These are phyloP conservation scores for Coecobrya sp. DNA, from an alignment of 2,888 invertebrate species.

Conservation along the genomic window DNA sequence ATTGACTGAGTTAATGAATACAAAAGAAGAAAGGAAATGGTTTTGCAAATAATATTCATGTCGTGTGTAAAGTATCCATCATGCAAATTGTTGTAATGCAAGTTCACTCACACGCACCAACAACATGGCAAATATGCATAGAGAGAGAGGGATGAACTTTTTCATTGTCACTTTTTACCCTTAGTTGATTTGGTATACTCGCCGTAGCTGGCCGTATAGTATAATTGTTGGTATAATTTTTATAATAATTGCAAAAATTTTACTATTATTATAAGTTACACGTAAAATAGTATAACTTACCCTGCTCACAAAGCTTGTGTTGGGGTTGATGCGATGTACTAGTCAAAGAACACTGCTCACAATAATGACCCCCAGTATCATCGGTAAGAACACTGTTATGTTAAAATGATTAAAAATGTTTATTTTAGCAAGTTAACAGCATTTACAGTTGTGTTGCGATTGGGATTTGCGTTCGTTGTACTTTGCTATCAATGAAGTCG, in stretches of 20 bases:
- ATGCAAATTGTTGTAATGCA: constrained; percentile 9
- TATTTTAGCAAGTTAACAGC: not conserved
- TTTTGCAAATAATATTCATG: not conserved
- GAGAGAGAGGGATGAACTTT: too few relatives aligned
- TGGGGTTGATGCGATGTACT: too few relatives aligned
- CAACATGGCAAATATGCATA: too few relatives aligned
- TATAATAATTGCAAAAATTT: not conserved
- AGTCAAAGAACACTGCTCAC: not conserved
- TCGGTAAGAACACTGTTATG: not conserved
- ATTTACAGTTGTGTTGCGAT: too few relatives aligned
- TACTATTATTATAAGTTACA: too few relatives aligned
- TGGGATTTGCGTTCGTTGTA: not conserved
- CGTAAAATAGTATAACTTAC: not conserved
- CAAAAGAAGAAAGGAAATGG: not conserved
- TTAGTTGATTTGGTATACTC: not conserved
- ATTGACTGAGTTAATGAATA: not conserved
- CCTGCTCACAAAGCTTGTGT: not conserved
- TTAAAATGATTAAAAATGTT: not conserved
- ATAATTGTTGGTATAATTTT: not conserved
- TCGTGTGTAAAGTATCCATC: not conserved
- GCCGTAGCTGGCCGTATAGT: too few relatives aligned
- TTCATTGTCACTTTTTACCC: constrained; percentile 8
- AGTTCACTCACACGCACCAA: constrained; percentile 13
- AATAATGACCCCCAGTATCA: not conserved
- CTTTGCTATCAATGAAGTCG: not conserved